These are phyloP conservation scores for Drosophila dunni DNA, from an alignment of 1,140 invertebrate genomes.

Conservation along the genomic window DNA sequence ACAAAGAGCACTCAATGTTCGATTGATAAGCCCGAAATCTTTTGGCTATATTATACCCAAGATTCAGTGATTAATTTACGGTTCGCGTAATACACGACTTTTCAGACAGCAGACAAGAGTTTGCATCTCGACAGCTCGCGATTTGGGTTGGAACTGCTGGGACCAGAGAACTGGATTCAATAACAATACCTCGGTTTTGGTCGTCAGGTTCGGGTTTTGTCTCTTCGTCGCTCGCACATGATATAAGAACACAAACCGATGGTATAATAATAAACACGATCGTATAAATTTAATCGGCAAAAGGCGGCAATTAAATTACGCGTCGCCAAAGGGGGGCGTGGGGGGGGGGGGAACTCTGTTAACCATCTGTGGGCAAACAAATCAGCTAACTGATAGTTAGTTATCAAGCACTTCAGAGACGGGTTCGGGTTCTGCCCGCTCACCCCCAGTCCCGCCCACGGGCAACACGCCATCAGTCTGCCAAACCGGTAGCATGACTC, in stretches of 20 bases:
- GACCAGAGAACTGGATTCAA: background rate
- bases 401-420: constrained; percentile 4
- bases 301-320: constrained; percentile 29
- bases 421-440: background rate
- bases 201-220: background rate
- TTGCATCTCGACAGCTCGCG: constrained; percentile 48
- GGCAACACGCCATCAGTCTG: background rate
- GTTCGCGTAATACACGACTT: constrained; percentile 14
- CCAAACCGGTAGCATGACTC: constrained; percentile 21
- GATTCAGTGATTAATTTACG: constrained; percentile 10
- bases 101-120: background rate
- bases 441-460: background rate
- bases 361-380: constrained; percentile 25
- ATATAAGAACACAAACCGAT: constrained; percentile 21
- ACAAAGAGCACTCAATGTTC: background rate
- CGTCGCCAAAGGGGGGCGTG: background rate
- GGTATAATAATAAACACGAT: constrained; percentile 34
- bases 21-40: constrained; percentile 15
- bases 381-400: constrained; percentile 7
- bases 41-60: background rate
- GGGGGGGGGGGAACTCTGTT: background rate
- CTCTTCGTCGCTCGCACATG: background rate
- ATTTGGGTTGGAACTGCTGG: constrained; percentile 28
- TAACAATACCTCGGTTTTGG: constrained; percentile 35
- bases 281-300: constrained; percentile 46